phyloP scores from a whole-genome alignment of 2,888 invertebrate genomes.

The Calliscelio sp. region DNA sequence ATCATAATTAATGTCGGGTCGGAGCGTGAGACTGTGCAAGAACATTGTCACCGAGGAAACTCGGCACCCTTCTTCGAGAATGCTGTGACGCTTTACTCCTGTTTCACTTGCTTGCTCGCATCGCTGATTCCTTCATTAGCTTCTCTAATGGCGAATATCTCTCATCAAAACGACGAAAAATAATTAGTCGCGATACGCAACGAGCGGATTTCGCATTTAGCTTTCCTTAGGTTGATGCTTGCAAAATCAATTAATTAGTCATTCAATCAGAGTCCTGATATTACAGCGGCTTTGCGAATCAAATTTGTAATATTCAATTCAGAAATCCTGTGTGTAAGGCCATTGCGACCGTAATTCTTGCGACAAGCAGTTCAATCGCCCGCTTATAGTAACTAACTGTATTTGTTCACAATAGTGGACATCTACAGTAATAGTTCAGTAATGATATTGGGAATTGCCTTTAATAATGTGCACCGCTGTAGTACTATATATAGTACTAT shows the following conservation, averaged over 20 bases:
- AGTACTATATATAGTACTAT: too few relatives aligned
- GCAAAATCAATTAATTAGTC: slow-evolving; percentile 26
- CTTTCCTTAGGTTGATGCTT: neutral
- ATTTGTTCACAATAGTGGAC: too few relatives aligned
- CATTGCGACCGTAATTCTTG: too few relatives aligned
- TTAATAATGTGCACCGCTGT: too few relatives aligned
- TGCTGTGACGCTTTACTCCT: slow-evolving; percentile 65
- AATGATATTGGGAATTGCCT: too few relatives aligned
- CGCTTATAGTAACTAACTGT: too few relatives aligned
- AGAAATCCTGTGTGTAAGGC: neutral
- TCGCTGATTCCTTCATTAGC: slow-evolving; percentile 71
- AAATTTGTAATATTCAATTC: slow-evolving; percentile 14
- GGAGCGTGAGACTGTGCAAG: slow-evolving; percentile 73
- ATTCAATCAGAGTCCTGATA: neutral
- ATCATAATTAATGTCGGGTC: slow-evolving; percentile 83
- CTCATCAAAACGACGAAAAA: slow-evolving; percentile 51
- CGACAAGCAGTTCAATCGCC: too few relatives aligned
- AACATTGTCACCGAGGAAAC: slow-evolving; percentile 80
- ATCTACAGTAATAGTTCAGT: too few relatives aligned
- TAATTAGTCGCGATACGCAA: slow-evolving; percentile 37
- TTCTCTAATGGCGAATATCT: slow-evolving; percentile 61
- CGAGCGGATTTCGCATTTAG: neutral
- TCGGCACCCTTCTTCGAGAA: slow-evolving; percentile 73
- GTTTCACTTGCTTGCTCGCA: slow-evolving; percentile 77
- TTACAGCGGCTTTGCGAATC: neutral